A percentile compares a stretch with the other conserved stretches of the same genome.
phyloP scores from a whole-genome alignment of 2,888 invertebrate genomes.

The Chorisops tibialis region DNA sequence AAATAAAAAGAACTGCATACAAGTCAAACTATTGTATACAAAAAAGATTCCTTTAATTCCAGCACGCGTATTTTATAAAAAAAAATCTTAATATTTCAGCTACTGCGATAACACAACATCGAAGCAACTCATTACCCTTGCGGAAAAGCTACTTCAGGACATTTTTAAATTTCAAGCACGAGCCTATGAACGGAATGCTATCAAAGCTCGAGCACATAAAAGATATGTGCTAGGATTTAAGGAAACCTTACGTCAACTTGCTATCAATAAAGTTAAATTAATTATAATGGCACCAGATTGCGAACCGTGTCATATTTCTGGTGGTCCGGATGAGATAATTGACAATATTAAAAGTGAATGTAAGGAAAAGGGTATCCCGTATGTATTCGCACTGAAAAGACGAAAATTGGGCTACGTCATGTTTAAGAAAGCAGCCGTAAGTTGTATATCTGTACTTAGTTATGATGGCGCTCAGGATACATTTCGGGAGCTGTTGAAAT shows the following conservation, averaged over 20 bases:
- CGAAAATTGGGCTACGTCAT: conserved; percentile 58
- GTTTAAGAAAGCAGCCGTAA: conserved; percentile 59
- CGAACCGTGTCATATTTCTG: conserved; percentile 54
- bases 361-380: conserved; percentile 55
- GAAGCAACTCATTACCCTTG: conserved; percentile 55
- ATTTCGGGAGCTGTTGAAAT: conserved; percentile 39
- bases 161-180: conserved; percentile 62
- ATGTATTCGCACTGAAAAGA: conserved; percentile 59
- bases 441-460: conserved; percentile 61
- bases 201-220: conserved; percentile 57
- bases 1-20: too few species aligned
- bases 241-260: conserved; percentile 59
- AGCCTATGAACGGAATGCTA: conserved; percentile 57
- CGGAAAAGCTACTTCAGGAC: conserved; percentile 55
- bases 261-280: conserved; percentile 58
- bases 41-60: too few species aligned
- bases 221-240: conserved; percentile 62
- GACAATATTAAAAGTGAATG: conserved; percentile 54
- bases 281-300: conserved; percentile 64
- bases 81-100: conserved; percentile 36
- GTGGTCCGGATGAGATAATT: conserved; percentile 58
- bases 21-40: too few species aligned
- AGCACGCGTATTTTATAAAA: too few species aligned
- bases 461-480: conserved; percentile 60
- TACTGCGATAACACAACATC: conserved; percentile 62